Evolutionary conservation across 2,888 invertebrate species (phyloP), one percentile per base, ranked within the genome.

Genomic region (Agapostemon virescens): DNA sequence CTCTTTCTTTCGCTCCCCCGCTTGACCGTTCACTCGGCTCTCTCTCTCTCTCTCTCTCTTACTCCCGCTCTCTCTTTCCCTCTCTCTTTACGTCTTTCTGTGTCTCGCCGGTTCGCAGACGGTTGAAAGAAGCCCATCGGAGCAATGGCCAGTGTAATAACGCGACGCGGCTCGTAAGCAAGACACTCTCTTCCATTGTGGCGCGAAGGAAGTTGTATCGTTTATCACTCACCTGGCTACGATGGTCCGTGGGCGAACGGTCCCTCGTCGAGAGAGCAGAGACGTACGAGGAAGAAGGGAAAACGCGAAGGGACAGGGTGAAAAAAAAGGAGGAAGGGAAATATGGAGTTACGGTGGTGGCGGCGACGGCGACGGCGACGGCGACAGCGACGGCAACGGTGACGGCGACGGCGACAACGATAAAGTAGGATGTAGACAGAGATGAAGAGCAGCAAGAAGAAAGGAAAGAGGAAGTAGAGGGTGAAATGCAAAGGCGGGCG

Each of bases 211-310:
- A 87, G 88, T 89, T 88, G 86, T 89, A 89, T 90, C 88, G 90
- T 89, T 91, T 89, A 90, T 91, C 91, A 90, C 91, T 90, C 91
- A 91, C 91, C 91, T 91, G 91, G 88, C 85, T 85, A 84, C 79
- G 85, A 84, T 84, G 82, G 81, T 88, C 87, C 88, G 89, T 88
- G 76, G 87, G 84, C 82, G 87, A 85, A 83, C 85, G 85, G 84
- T 89, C 86, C 88, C 84, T 86, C 89, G 89, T 88, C 82, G 89
- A 75, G 77, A 80, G 73, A 77, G 81, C 82, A 79, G 82, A 81
- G 73, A 74, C 71, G 77, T 66, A 76, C 64, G 74, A 33, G 58
- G 30, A 81, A 49, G 63, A 74, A 67, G 74, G 80, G 67, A 45
- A 74, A 66, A 33, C 49, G 64, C 40, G 26, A 52, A 26, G 61